phyloP scores from a whole-genome alignment of 2,797 vertebrate species.

The Lacerta viridis region DNA sequence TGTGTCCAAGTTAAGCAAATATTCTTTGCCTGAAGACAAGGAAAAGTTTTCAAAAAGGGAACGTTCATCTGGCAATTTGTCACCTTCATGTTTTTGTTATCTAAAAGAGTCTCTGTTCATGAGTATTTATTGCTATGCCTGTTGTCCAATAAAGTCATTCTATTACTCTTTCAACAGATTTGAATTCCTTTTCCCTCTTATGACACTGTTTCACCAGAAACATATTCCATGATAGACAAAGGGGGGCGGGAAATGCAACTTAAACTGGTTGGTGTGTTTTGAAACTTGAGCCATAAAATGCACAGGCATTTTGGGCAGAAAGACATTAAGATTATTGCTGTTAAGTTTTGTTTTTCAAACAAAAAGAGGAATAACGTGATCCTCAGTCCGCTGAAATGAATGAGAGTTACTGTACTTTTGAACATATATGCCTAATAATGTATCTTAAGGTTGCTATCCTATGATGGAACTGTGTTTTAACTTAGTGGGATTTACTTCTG shows the following conservation, averaged over 20 bases:
- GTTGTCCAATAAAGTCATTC: constrained; percentile 74
- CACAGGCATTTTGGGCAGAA: background rate
- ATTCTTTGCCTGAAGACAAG: constrained; percentile 3
- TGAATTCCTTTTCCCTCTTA: constrained; percentile 68
- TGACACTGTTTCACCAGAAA: constrained; percentile 39
- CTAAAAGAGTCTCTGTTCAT: constrained; percentile 70
- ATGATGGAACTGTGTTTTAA: background rate
- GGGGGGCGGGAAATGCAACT: background rate
- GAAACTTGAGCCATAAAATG: constrained; percentile 11
- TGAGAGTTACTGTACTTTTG: background rate
- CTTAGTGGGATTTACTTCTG: background rate
- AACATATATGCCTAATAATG: background rate
- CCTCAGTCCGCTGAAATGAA: background rate
- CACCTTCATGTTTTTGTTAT: constrained; percentile 45
- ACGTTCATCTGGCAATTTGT: constrained; percentile 62
- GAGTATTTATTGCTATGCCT: constrained; percentile 70
- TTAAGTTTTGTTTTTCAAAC: background rate
- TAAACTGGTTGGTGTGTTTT: background rate
- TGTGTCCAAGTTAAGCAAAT: constrained; percentile 66
- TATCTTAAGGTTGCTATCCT: background rate
- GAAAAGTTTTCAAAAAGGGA: constrained; percentile 58
- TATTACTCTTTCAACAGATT: constrained; percentile 61
- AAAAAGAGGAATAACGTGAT: no score
- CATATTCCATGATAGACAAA: constrained; percentile 28
- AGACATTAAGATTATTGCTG: background rate